Percentiles rank a stretch among this genome's conserved stretches.
Conservation (phyloP, 1,140 invertebrate species). For the Microplitis mediator region DNA sequence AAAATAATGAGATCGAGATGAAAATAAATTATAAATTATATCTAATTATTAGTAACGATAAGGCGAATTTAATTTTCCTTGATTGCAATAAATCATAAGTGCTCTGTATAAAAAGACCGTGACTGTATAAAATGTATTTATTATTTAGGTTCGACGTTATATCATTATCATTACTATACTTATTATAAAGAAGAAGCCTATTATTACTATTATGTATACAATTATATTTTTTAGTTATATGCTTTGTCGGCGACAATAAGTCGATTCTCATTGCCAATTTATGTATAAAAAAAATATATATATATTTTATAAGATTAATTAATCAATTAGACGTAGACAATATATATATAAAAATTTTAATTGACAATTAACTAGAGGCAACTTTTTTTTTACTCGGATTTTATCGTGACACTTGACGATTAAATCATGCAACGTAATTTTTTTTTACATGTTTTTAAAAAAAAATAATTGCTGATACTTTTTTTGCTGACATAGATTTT, state of each 20-base stretch:
- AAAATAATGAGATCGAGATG: too few relatives aligned
- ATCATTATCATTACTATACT: constrained; percentile 45
- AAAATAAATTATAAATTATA: too few relatives aligned
- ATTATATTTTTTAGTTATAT: constrained; percentile 36
- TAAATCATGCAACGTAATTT: background rate
- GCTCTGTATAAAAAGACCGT: constrained; percentile 58
- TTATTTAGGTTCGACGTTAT: constrained; percentile 61
- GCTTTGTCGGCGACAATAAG: constrained; percentile 22
- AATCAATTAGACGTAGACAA: background rate
- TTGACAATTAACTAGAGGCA: background rate
- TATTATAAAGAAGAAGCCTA: constrained; percentile 45
- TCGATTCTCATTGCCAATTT: constrained; percentile 46
- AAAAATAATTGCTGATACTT: too few relatives aligned
- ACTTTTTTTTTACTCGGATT: too few relatives aligned
- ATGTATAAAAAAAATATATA: constrained; percentile 25
- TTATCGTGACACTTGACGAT: too few relatives aligned
- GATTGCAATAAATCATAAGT: constrained; percentile 39
- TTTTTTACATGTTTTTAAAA: background rate
- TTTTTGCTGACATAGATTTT: too few relatives aligned
- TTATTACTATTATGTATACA: constrained; percentile 42
- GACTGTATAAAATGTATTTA: constrained; percentile 64
- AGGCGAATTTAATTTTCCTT: background rate
- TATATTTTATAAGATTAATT: background rate
- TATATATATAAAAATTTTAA: background rate
- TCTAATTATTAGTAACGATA: background rate